Evolutionary conservation across 2,888 invertebrate species (phyloP).

Genomic region (Platycheirus albimanus): DNA sequence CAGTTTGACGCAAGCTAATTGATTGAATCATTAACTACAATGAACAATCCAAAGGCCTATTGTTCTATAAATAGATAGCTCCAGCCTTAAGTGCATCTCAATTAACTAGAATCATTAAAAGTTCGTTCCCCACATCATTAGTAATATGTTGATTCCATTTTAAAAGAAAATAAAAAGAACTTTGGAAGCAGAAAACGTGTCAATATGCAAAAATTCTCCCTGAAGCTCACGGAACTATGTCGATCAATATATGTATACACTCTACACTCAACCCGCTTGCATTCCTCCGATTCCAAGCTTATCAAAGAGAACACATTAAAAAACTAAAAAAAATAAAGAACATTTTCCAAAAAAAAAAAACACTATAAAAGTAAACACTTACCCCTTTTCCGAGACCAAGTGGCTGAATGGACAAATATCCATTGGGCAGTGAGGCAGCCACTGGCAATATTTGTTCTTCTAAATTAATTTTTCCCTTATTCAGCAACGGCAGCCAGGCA

Average conservation of each 20-base stretch:
- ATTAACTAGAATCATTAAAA: not conserved
- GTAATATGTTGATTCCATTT: too few relatives aligned
- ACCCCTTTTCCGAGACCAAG: constrained; percentile 96
- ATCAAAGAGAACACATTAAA: constrained; percentile 10
- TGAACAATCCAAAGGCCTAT: too few relatives aligned
- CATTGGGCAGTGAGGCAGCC: constrained; percentile 93
- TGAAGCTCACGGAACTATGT: constrained; percentile 22
- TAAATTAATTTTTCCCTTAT: constrained; percentile 92
- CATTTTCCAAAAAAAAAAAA: constrained; percentile 9
- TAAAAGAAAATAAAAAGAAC: too few relatives aligned
- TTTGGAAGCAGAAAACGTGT: constrained; percentile 13
- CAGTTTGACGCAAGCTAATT: too few relatives aligned
- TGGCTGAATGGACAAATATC: constrained; percentile 94
- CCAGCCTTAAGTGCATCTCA: too few relatives aligned
- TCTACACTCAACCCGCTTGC: not conserved
- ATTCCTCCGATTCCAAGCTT: constrained; percentile 3
- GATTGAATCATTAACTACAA: too few relatives aligned
- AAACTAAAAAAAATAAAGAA: constrained; percentile 34
- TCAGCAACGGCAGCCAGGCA: constrained; percentile 94
- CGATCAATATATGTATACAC: constrained; percentile 38
- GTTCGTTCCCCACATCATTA: constrained; percentile 28
- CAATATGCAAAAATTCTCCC: not conserved
- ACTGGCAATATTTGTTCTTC: constrained; percentile 93
- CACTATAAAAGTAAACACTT: constrained; percentile 80
- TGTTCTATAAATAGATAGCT: too few relatives aligned